A percentile compares a stretch with the other conserved stretches of the same genome.
Evolutionary conservation across 2,797 vertebrate species (phyloP).

Genomic region (Salmo trutta): DNA sequence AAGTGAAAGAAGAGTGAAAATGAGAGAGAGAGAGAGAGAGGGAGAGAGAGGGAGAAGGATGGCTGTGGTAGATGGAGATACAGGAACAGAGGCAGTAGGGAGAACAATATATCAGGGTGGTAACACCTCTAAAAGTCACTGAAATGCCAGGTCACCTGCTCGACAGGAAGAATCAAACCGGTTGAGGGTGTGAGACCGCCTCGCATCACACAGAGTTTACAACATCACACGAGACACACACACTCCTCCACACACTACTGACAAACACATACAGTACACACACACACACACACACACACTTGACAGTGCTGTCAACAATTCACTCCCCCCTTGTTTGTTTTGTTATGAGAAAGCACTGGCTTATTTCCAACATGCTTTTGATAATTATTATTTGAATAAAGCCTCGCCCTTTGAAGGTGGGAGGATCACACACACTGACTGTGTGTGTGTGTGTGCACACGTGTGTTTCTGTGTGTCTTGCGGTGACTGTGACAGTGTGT

Average conservation of each 20-base stretch:
- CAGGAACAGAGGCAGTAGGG: slow-evolving; percentile 29
- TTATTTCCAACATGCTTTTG: slow-evolving; percentile 29
- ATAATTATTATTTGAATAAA: slow-evolving; percentile 57
- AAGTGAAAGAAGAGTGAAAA: no score
- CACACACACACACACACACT: background rate
- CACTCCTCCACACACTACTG: slow-evolving; percentile 26
- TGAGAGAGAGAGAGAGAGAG: background rate
- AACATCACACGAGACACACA: slow-evolving; percentile 37
- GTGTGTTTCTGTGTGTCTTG: background rate
- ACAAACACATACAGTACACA: background rate
- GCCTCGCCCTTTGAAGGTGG: slow-evolving; percentile 29
- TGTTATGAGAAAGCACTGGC: slow-evolving; percentile 20
- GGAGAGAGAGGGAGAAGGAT: background rate
- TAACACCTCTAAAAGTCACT: slow-evolving; percentile 81
- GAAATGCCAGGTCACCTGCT: slow-evolving; percentile 81
- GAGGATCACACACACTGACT: no score
- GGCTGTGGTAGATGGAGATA: background rate
- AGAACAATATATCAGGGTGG: slow-evolving; percentile 67
- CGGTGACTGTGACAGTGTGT: background rate
- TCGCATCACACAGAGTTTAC: slow-evolving; percentile 36
- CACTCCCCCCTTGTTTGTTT: slow-evolving; percentile 39
- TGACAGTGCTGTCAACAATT: slow-evolving; percentile 14
- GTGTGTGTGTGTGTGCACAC: background rate
- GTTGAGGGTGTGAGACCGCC: slow-evolving; percentile 54
- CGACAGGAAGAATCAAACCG: slow-evolving; percentile 42